Evolutionary conservation across 2,888 invertebrate genomes (phyloP).

Genomic region (Mesorhabditis sp.): DNA sequence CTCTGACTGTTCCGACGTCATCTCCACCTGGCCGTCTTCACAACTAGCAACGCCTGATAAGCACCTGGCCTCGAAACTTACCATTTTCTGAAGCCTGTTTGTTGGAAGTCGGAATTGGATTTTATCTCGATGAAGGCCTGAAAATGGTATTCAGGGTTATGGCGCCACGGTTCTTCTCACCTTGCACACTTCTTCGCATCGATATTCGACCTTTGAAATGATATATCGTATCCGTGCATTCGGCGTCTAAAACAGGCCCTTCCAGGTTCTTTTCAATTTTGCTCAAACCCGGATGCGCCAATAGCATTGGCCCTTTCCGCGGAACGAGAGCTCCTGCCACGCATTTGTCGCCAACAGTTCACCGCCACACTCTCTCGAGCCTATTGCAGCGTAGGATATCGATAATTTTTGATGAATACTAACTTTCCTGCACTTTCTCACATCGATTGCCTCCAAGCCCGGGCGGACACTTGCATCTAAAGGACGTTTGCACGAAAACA

Average conservation of each 20-base stretch:
- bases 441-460: conserved; percentile 32
- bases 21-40: conserved; percentile 42
- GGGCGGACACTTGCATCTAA: conserved; percentile 7
- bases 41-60: conserved; percentile 25
- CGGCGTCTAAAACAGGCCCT: conserved; percentile 14
- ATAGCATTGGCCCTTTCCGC: conserved; percentile 47
- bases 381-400: neutral
- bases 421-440: conserved; percentile 21
- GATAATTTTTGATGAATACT: conserved; percentile 12
- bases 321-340: conserved; percentile 53
- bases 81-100: conserved; percentile 54
- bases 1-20: conserved; percentile 52
- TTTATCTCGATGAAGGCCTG: conserved; percentile 51
- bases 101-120: conserved; percentile 52
- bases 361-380: conserved; percentile 38
- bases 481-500: neutral
- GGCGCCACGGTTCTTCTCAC: neutral
- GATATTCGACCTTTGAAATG: conserved; percentile 41
- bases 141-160: neutral
- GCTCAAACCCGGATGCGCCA: conserved; percentile 45
- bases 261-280: too few relatives aligned
- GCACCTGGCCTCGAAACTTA: conserved; percentile 14
- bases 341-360: conserved; percentile 37
- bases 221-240: conserved; percentile 44
- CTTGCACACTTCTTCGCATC: conserved; percentile 48